Percentiles rank a stretch among this genome's conserved stretches.
phyloP scores from a whole-genome alignment of 2,113 vertebrate genomes.

The Piprites chloris region DNA sequence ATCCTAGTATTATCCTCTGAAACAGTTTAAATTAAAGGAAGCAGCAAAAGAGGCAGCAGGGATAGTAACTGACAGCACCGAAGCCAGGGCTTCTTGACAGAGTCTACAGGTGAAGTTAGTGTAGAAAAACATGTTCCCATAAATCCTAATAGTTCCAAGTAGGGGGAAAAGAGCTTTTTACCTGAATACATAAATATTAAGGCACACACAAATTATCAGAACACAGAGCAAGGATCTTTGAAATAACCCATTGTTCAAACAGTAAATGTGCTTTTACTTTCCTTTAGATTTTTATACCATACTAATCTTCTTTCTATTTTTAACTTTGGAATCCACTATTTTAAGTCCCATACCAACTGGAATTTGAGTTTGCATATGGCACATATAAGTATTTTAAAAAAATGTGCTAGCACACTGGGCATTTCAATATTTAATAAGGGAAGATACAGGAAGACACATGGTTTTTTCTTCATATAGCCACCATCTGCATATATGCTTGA shows the following conservation, averaged over 20 bases:
- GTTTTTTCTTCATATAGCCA: not conserved
- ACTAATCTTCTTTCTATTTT: not conserved
- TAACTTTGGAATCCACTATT: not conserved
- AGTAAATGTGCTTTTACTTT: not conserved
- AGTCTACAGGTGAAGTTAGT: not conserved
- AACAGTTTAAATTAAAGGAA: conserved; percentile 2
- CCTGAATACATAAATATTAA: not conserved
- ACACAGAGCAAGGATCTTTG: not conserved
- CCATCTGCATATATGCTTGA: not conserved
- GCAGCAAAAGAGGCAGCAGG: not conserved
- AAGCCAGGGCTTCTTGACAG: not conserved
- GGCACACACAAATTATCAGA: not conserved
- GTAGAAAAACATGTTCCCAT: not conserved
- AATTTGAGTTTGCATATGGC: not conserved
- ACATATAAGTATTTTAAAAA: not conserved
- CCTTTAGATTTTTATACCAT: not conserved
- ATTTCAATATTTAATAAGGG: not conserved
- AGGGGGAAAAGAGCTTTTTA: not conserved
- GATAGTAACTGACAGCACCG: not conserved
- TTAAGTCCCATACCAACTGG: not conserved
- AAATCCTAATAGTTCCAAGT: not conserved
- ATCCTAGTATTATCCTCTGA: not conserved
- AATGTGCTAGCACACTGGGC: not conserved
- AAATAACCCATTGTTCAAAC: not conserved
- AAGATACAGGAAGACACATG: not conserved